Evolutionary conservation across 2,113 vertebrate genomes (phyloP).

Genomic region (Lutjanus erythropterus): DNA sequence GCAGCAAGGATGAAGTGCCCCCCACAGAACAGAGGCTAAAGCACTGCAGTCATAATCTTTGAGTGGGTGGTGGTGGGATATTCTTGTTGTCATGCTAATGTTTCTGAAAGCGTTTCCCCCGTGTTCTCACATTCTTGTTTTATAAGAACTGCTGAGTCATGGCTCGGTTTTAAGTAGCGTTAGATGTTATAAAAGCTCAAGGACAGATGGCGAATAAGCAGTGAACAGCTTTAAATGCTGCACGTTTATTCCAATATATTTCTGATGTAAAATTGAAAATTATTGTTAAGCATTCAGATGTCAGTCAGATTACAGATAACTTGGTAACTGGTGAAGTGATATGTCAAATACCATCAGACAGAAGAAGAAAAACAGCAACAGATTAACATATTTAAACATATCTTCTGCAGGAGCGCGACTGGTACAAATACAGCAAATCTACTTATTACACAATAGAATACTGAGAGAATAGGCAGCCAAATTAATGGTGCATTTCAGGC

Average conservation of each 20-base stretch:
- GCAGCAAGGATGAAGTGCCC: constrained; percentile 67
- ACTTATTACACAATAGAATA: neutral
- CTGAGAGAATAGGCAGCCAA: neutral
- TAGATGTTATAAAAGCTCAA: neutral
- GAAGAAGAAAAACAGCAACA: neutral
- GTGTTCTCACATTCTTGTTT: neutral
- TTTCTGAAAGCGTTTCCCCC: neutral
- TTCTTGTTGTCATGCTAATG: constrained; percentile 15
- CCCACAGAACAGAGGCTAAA: constrained; percentile 50
- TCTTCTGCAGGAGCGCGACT: too few relatives aligned
- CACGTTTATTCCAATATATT: neutral
- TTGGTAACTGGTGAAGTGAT: neutral
- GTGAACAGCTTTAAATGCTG: neutral
- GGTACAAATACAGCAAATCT: neutral
- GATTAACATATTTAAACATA: neutral
- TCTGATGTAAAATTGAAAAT: neutral
- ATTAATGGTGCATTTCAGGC: neutral
- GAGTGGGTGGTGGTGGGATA: constrained; percentile 24
- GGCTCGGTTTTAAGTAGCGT: neutral
- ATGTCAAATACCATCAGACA: neutral
- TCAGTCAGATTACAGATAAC: neutral
- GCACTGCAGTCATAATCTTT: constrained; percentile 70
- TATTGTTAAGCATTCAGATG: neutral
- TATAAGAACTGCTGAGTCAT: neutral
- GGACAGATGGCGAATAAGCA: neutral